These are phyloP conservation scores for Nemoura dubitans DNA, from an alignment of 2,888 invertebrate species.

Conservation along the genomic window DNA sequence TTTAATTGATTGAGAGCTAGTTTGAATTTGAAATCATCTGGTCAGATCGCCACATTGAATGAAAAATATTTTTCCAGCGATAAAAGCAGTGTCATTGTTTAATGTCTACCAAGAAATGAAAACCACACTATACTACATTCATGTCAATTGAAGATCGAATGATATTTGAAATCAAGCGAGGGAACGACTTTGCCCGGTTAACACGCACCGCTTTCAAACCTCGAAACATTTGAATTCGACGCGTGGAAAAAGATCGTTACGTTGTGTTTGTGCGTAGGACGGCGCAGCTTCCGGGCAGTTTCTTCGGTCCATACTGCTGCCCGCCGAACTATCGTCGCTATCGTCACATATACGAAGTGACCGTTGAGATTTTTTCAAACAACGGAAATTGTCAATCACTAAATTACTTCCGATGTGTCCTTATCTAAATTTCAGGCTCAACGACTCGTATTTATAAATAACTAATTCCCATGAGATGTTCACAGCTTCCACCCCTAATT, in stretches of 20 bases:
- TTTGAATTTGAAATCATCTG: not conserved
- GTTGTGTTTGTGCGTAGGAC: not conserved
- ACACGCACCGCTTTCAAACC: not conserved
- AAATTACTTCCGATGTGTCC: not conserved
- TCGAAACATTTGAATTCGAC: not conserved
- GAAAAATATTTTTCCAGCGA: not conserved
- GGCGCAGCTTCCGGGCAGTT: not conserved
- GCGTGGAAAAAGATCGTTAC: not conserved
- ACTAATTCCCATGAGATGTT: not conserved
- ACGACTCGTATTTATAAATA: not conserved
- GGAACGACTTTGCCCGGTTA: no score
- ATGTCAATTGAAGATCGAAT: not conserved
- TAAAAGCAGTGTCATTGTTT: not conserved
- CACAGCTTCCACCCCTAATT: not conserved
- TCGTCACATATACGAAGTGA: not conserved
- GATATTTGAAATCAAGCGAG: not conserved
- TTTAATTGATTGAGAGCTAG: not conserved
- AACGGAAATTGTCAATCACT: conserved; percentile 12
- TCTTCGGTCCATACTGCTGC: not conserved
- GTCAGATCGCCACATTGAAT: not conserved
- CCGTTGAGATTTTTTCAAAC: not conserved
- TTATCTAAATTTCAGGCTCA: not conserved
- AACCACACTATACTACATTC: not conserved
- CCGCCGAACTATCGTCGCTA: not conserved
- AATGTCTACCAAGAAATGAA: not conserved